Conservation (phyloP, 92 coral and sea anemone genomes). For the Bergia puertoricense region DNA sequence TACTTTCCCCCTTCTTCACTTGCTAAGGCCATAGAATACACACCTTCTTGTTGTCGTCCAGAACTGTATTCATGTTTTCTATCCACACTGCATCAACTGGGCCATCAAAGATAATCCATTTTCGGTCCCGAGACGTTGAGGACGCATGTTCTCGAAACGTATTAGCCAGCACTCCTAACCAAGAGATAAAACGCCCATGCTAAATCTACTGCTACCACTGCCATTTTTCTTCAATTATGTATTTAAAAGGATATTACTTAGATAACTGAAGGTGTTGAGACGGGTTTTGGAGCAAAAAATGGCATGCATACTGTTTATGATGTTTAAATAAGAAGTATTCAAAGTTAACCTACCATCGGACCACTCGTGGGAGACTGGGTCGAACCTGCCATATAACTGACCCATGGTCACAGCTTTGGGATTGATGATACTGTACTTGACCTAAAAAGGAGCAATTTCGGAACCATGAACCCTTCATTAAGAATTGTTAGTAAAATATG, state of each 20-base stretch:
- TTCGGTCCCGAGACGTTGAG: slow-evolving; percentile 79
- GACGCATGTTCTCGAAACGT: slow-evolving; percentile 98
- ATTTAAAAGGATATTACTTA: too few relatives aligned
- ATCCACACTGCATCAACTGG: slow-evolving; percentile 99
- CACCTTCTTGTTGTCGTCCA: slow-evolving; percentile 94
- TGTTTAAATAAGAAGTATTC: neutral
- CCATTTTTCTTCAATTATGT: neutral
- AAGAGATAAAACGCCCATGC: neutral
- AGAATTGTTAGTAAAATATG: neutral
- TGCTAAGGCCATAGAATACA: neutral
- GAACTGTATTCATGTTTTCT: slow-evolving; percentile 97
- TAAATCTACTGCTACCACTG: neutral
- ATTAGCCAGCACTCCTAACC: slow-evolving; percentile 90
- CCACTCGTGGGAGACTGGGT: slow-evolving; percentile 99
- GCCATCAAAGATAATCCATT: slow-evolving; percentile 98
- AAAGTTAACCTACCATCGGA: slow-evolving; percentile 77
- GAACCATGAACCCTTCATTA: too few relatives aligned
- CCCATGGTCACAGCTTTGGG: slow-evolving; percentile 99
- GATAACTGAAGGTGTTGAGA: too few relatives aligned
- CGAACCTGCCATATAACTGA: slow-evolving; percentile 94
- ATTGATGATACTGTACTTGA: slow-evolving; percentile 78
- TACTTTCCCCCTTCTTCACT: too few relatives aligned
- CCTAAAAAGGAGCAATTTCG: slow-evolving; percentile 52
- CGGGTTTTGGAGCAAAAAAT: too few relatives aligned
- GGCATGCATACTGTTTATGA: too few relatives aligned